Evolutionary conservation across 2,113 vertebrate genomes (phyloP).

Genomic region (Empidonax traillii): DNA sequence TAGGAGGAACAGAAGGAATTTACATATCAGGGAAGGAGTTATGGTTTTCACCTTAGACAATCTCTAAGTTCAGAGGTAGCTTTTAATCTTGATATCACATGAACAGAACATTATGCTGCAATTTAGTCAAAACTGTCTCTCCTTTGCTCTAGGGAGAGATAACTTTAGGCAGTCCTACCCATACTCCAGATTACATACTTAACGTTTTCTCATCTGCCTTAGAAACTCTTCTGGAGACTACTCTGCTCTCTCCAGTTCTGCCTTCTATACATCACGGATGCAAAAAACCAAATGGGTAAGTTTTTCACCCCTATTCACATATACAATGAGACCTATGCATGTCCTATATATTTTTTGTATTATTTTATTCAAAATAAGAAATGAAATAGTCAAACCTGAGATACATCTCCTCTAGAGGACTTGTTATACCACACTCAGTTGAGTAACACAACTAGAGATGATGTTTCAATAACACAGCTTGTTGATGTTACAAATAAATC

Average conservation of each 20-base stretch:
- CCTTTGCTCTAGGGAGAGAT: background rate
- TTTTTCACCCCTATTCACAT: background rate
- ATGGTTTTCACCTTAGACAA: background rate
- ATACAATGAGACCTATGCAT: background rate
- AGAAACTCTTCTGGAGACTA: background rate
- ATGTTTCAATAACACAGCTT: background rate
- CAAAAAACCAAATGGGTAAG: background rate
- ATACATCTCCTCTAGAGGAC: background rate
- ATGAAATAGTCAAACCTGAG: background rate
- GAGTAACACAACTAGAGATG: background rate
- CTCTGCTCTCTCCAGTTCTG: background rate
- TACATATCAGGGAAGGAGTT: background rate
- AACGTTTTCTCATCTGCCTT: background rate
- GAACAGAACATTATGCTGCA: background rate
- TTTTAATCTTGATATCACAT: background rate
- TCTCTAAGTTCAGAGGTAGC: background rate
- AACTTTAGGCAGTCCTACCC: background rate
- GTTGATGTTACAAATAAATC: background rate
- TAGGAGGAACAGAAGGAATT: background rate
- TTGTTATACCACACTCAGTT: background rate
- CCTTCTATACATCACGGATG: background rate
- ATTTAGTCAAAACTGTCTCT: background rate
- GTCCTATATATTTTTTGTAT: background rate
- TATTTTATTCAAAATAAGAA: background rate
- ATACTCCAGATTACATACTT: background rate